phyloP scores from a whole-genome alignment of 2,888 invertebrate species.

The Hypomecis atomaria region DNA sequence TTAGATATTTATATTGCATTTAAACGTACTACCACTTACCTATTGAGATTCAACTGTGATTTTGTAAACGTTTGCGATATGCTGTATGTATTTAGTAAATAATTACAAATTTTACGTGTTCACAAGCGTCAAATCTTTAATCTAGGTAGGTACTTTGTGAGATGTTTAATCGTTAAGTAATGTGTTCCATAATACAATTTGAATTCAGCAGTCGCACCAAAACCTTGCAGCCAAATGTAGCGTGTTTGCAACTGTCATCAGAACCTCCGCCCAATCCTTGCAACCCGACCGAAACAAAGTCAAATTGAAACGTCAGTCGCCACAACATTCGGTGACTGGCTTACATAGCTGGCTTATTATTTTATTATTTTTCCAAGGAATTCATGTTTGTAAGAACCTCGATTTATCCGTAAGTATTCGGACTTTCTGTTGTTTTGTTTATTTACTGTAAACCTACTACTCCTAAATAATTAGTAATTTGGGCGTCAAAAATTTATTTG shows the following conservation, averaged over 20 bases:
- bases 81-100: too few species aligned
- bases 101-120: too few species aligned
- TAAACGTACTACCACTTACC: background rate
- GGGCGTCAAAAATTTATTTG: too few species aligned
- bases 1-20: background rate
- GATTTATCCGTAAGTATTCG: background rate
- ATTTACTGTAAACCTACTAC: too few species aligned
- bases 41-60: too few species aligned
- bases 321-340: constrained; percentile 54
- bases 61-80: too few species aligned
- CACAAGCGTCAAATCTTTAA: too few species aligned
- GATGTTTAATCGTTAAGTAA: too few species aligned
- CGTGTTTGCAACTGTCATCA: constrained; percentile 52
- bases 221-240: constrained; percentile 26
- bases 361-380: too few species aligned
- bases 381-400: too few species aligned
- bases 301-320: constrained; percentile 75
- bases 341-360: constrained; percentile 12
- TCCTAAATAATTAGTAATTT: too few species aligned
- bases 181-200: constrained; percentile 21
- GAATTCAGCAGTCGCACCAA: constrained; percentile 8
- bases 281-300: constrained; percentile 64
- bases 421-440: background rate
- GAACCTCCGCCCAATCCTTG: constrained; percentile 49
- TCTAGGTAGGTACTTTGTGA: too few species aligned